These are phyloP conservation scores for Pomacea maculata DNA, from an alignment of 1,140 invertebrate species.

Conservation along the genomic window DNA sequence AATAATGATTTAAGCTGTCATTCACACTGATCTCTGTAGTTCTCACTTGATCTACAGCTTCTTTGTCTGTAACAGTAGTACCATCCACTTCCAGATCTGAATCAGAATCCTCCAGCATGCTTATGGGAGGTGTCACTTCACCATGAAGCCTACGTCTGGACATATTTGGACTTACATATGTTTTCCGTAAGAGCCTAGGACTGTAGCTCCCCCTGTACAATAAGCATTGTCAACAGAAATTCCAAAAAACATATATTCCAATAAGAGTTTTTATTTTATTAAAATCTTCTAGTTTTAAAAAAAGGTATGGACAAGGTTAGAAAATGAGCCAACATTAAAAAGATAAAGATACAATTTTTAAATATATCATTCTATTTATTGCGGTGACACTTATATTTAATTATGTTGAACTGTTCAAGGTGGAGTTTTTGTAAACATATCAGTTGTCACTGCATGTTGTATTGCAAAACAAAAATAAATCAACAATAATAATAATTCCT, in stretches of 20 bases:
- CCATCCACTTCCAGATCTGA: neutral
- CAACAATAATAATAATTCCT: too few species aligned
- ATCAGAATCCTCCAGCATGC: conserved; percentile 8
- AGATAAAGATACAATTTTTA: neutral
- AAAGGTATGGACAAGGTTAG: neutral
- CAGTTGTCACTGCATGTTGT: too few species aligned
- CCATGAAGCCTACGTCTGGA: conserved; percentile 32
- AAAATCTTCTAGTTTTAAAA: too few species aligned
- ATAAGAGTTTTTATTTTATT: neutral
- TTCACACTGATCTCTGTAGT: neutral
- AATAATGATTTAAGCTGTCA: neutral
- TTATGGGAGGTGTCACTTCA: neutral
- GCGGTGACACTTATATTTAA: neutral
- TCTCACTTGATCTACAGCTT: neutral
- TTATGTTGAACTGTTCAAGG: too few species aligned
- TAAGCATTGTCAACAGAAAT: conserved; percentile 1
- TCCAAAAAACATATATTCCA: too few species aligned
- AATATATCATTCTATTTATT: neutral
- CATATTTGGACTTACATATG: conserved; percentile 46
- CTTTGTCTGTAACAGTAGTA: neutral
- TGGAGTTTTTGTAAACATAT: too few species aligned
- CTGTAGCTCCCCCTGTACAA: conserved; percentile 39
- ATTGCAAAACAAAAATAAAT: conserved; percentile 9
- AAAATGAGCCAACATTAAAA: neutral
- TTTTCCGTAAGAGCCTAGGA: conserved; percentile 25